Evolutionary conservation across 2,888 invertebrate genomes (phyloP), one percentile per base, ranked within the genome.

Genomic region (Incurvaria masculella): DNA sequence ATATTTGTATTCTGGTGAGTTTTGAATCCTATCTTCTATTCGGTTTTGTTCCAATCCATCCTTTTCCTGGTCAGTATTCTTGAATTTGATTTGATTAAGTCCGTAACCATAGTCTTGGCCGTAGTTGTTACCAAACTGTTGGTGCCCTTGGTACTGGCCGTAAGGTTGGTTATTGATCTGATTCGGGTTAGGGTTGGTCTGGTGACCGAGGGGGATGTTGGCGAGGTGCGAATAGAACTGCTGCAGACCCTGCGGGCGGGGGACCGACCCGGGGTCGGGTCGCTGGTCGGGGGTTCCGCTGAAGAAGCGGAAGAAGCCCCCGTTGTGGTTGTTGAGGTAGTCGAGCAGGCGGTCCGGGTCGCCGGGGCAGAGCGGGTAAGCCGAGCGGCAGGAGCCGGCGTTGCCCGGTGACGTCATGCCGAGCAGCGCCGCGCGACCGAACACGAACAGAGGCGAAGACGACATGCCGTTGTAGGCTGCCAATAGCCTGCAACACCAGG

Each of bases 281-380:
- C 67, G 64, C 11, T 4, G 3, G 33, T 33, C 33, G 46, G 79
- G 80, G 40, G 79, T 59, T 27, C 80, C 80, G 52, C 81, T 85
- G 61, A 91, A 91, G 62, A 88, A 89, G 52, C 88, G 80, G 62
- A 91, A 92, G 68, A 92, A 90, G 1, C 92, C 92, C 39, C 92
- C 92, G 49, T 91, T 90, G 61, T 92, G 86, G 66, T 91, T 92
- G 70, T 92, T 92, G 45, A 92, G 72, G 63, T 92, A 92, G 63
- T 87, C 76, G 33, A 91, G 81, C 10, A 92, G 79, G 55, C 84
- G 81, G 54, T 87, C 85, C 23, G 88, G 81, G 62, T 88, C 86
- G 44, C 80, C 81, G 0, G 92, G 92, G 59, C 92, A 92, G 46
- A 79, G 79, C 0, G 87, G 83, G 61, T 90, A 92, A 10, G 87